Conservation (phyloP, 2,888 invertebrate species). For the Parapristionchus giblindavisi region DNA sequence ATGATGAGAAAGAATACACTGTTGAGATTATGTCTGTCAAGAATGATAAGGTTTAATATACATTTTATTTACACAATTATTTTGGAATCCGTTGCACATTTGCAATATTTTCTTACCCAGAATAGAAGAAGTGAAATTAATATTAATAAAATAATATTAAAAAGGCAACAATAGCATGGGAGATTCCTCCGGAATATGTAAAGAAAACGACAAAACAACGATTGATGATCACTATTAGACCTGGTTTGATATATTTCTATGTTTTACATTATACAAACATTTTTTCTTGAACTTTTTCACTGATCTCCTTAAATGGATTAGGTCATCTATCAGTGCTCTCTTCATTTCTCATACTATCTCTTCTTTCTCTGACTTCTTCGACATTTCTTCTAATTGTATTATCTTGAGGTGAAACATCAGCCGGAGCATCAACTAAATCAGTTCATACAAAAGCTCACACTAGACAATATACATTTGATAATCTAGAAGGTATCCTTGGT, state of each 20-base stretch:
- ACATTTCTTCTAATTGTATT: not conserved
- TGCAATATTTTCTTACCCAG: not conserved
- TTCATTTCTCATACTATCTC: not conserved
- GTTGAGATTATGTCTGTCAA: conserved; percentile 25
- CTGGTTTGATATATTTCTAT: not conserved
- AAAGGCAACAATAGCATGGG: conserved; percentile 33
- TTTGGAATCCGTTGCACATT: not conserved
- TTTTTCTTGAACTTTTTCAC: too few relatives aligned
- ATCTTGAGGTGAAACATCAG: conserved; percentile 16
- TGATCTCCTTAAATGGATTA: too few relatives aligned
- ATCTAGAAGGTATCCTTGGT: conserved; percentile 22
- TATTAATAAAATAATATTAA: not conserved
- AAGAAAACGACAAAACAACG: conserved; percentile 42
- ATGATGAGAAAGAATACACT: not conserved
- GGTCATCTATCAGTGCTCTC: not conserved
- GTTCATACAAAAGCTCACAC: conserved; percentile 26
- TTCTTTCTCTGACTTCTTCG: not conserved
- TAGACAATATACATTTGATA: conserved; percentile 34
- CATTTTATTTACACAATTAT: not conserved
- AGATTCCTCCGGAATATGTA: conserved; percentile 37
- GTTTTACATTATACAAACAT: not conserved
- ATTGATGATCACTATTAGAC: conserved; percentile 38
- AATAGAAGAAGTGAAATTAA: not conserved
- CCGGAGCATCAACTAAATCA: conserved; percentile 29
- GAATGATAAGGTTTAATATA: conserved; percentile 38